A percentile compares a stretch with the other conserved stretches of the same genome.
phyloP scores from a whole-genome alignment of 2,797 vertebrate species.

The Eutrigla gurnardus region DNA sequence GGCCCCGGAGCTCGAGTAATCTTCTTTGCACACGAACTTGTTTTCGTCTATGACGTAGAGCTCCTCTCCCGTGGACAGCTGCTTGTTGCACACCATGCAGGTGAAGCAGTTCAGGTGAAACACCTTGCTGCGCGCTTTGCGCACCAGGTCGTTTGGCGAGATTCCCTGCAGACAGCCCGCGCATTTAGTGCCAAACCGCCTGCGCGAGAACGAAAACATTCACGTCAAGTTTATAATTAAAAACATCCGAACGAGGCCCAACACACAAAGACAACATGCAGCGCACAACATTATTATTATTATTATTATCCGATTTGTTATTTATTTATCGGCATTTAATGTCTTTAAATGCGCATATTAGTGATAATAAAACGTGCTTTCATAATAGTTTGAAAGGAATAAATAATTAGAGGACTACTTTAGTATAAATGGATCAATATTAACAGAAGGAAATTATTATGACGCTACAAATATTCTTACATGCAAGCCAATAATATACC shows the following conservation, averaged over 20 bases:
- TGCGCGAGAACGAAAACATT: slow-evolving; percentile 57
- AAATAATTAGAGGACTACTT: neutral
- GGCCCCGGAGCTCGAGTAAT: slow-evolving; percentile 90
- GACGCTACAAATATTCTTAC: neutral
- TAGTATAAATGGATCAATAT: neutral
- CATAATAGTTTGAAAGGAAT: neutral
- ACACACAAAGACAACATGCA: neutral
- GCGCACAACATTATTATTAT: neutral
- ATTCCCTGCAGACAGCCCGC: slow-evolving; percentile 95
- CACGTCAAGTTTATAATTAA: neutral
- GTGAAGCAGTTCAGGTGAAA: slow-evolving; percentile 99
- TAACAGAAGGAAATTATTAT: neutral
- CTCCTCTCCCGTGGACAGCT: slow-evolving; percentile 97
- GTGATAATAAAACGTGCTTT: neutral
- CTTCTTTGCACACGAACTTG: slow-evolving; percentile 98
- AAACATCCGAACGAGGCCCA: neutral
- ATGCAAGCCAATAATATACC: neutral
- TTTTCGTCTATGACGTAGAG: slow-evolving; percentile 97
- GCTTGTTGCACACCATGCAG: slow-evolving; percentile 98
- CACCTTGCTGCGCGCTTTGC: slow-evolving; percentile 94
- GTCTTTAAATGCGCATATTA: neutral
- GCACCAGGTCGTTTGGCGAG: slow-evolving; percentile 94
- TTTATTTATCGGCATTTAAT: neutral
- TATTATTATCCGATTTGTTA: neutral
- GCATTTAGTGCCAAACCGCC: slow-evolving; percentile 96